Conservation (phyloP, 2,888 invertebrate genomes). For the Callyntrura sp. region DNA sequence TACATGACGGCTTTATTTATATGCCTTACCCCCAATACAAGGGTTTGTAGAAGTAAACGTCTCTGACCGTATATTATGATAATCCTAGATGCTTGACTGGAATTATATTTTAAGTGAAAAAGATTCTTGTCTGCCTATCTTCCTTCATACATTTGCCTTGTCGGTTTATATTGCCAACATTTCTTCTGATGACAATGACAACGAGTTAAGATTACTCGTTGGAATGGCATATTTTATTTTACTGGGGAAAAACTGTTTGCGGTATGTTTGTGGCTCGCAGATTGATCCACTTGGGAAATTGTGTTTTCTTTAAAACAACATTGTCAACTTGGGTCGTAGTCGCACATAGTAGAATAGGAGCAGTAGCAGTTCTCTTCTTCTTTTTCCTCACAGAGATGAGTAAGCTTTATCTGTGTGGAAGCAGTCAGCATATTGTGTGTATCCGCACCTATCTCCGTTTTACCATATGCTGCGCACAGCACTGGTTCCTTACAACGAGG, state of each 20-base stretch:
- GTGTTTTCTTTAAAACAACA: conserved; percentile 51
- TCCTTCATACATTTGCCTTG: neutral
- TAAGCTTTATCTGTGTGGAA: conserved; percentile 34
- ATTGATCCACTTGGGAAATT: conserved; percentile 51
- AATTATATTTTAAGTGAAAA: neutral
- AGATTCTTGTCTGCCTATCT: neutral
- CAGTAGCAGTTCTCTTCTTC: neutral
- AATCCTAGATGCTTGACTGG: neutral
- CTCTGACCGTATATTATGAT: neutral
- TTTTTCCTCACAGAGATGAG: too few relatives aligned
- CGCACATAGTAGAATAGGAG: too few relatives aligned
- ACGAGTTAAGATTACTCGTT: conserved; percentile 29
- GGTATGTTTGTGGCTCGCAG: neutral
- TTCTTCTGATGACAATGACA: conserved; percentile 2
- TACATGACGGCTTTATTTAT: too few relatives aligned
- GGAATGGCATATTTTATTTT: conserved; percentile 45
- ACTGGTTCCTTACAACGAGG: neutral
- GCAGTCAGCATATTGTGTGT: conserved; percentile 23
- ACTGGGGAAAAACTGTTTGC: neutral
- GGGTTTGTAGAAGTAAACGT: neutral
- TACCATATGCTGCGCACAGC: neutral
- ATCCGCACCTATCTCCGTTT: neutral
- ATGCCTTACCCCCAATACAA: too few relatives aligned
- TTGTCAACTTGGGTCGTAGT: conserved; percentile 28
- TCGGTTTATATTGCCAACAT: neutral